These are phyloP conservation scores for Hycleus cichorii DNA, from an alignment of 1,140 invertebrate genomes.

Conservation along the genomic window DNA sequence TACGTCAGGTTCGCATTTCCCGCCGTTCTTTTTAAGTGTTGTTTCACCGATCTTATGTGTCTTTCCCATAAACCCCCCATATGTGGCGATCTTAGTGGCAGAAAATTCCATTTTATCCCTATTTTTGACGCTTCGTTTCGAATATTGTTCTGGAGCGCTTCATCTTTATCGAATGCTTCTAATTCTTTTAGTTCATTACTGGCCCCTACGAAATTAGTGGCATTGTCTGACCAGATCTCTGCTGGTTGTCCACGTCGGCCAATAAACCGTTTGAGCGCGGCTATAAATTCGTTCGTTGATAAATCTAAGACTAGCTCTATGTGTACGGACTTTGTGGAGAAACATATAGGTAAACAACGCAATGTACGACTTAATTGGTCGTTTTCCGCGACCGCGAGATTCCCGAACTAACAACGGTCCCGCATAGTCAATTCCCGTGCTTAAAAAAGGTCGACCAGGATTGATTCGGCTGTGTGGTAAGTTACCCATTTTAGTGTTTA, in stretches of 20 bases:
- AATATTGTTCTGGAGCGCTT: background rate
- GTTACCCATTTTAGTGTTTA: constrained; percentile 11
- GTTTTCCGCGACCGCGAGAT: background rate
- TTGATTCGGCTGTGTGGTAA: constrained; percentile 11
- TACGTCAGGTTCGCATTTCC: constrained; percentile 14
- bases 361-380: background rate
- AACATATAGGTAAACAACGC: constrained; percentile 1
- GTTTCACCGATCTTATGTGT: background rate
- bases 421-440: background rate
- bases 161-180: background rate
- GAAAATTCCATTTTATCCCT: constrained; percentile 36
- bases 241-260: constrained; percentile 22
- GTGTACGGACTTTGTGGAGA: constrained; percentile 21
- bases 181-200: constrained; percentile 1
- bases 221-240: constrained; percentile 27
- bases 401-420: background rate
- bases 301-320: constrained; percentile 33
- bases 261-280: constrained; percentile 31
- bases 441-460: constrained; percentile 21
- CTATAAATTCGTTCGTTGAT: constrained; percentile 33
- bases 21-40: constrained; percentile 13
- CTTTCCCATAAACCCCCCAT: constrained; percentile 35
- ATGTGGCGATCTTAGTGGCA: constrained; percentile 39
- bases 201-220: constrained; percentile 28
- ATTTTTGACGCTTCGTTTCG: background rate